Percentiles rank a stretch among this genome's conserved stretches.
Conservation (phyloP, 2,797 vertebrate genomes). For the Potorous gilbertii region DNA sequence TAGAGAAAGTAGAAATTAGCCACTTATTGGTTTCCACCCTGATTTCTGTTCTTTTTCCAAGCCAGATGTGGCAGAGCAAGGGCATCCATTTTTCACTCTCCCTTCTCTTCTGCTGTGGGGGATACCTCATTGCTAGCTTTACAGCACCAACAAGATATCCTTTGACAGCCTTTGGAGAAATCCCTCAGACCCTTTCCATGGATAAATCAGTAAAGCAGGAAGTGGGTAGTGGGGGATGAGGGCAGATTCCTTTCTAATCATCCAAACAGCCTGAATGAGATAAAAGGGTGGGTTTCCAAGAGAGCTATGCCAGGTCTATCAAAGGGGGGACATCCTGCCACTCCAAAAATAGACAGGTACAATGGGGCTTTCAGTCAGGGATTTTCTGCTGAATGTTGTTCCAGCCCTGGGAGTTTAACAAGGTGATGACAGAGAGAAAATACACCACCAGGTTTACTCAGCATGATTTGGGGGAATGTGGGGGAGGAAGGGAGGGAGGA, state of each 20-base stretch:
- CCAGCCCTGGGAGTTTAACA: background rate
- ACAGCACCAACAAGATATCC: background rate
- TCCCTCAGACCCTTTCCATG: slow-evolving; percentile 7
- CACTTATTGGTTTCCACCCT: background rate
- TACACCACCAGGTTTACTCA: background rate
- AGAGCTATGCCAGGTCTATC: background rate
- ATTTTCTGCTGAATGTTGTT: background rate
- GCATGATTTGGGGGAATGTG: background rate
- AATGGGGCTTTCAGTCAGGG: background rate
- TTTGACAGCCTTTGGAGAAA: slow-evolving; percentile 25
- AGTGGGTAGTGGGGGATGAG: background rate
- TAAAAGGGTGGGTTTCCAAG: background rate
- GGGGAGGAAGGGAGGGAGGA: background rate
- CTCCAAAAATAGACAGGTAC: background rate
- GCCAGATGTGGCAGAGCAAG: background rate
- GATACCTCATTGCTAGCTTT: background rate
- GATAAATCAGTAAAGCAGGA: background rate
- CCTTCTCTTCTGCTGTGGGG: background rate
- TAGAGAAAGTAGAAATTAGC: background rate
- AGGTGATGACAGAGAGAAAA: background rate
- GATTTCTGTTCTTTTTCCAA: slow-evolving; percentile 4
- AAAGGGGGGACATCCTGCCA: background rate
- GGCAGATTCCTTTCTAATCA: background rate
- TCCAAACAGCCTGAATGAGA: slow-evolving; percentile 19
- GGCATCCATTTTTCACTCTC: background rate